phyloP scores from a whole-genome alignment of 2,113 vertebrate species.

The Rhabdornis inornatus region DNA sequence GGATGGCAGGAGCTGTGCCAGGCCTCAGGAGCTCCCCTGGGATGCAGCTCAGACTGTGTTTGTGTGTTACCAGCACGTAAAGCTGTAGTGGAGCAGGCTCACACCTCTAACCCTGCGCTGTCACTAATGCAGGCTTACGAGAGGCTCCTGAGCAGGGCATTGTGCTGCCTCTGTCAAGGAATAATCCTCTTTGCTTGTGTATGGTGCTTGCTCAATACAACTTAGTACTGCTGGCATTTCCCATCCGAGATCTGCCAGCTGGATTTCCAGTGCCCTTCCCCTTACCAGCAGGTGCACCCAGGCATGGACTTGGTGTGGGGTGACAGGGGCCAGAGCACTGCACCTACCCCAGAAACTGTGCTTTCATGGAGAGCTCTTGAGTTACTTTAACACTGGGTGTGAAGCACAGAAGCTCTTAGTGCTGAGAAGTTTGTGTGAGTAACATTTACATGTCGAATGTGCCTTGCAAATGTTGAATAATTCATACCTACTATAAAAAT shows the following conservation, averaged over 20 bases:
- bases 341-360: rapidly evolving
- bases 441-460: not conserved
- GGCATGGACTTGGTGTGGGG: not conserved
- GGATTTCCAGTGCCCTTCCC: not conserved
- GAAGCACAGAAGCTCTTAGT: not conserved
- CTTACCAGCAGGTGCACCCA: not conserved
- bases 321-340: not conserved
- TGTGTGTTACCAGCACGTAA: not conserved
- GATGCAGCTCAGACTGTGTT: not conserved
- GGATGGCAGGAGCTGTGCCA: rapidly evolving
- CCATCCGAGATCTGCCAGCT: not conserved
- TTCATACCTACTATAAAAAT: slow-evolving; percentile 23
- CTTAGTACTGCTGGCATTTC: not conserved
- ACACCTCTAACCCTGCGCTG: not conserved
- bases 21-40: not conserved
- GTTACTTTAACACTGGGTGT: not conserved
- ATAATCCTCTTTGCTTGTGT: slow-evolving; percentile 37
- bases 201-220: not conserved
- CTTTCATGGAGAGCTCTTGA: not conserved
- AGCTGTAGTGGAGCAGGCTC: not conserved
- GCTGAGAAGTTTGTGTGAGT: not conserved
- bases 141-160: not conserved
- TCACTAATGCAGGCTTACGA: not conserved
- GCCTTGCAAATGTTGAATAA: slow-evolving; percentile 4
- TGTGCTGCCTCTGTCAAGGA: not conserved